phyloP scores from a whole-genome alignment of 92 coral and sea anemone species.

The Umimayanthus chanpuru region DNA sequence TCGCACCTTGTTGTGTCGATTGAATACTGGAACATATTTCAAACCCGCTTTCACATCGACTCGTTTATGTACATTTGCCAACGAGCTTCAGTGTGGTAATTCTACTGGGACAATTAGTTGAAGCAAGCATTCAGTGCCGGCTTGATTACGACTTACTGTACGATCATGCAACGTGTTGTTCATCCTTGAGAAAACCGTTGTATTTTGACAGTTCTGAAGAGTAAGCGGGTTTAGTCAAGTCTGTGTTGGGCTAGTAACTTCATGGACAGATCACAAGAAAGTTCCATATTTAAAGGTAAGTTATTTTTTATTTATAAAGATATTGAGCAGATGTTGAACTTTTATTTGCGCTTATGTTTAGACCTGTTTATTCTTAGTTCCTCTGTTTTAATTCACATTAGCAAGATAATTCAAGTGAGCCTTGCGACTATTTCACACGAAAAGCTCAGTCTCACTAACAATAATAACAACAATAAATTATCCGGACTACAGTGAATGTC shows the following conservation, averaged over 20 bases:
- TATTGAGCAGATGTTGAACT: background rate
- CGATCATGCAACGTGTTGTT: background rate
- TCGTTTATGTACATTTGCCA: background rate
- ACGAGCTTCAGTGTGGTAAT: background rate
- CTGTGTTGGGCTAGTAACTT: background rate
- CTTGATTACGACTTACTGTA: background rate
- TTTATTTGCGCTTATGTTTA: background rate
- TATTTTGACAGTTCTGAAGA: background rate
- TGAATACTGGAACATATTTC: background rate
- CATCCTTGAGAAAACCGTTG: background rate
- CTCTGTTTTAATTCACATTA: background rate
- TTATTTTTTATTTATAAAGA: background rate
- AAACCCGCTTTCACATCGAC: background rate
- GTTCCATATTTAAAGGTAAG: slow-evolving; percentile 9
- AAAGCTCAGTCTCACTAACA: background rate
- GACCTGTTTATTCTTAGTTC: background rate
- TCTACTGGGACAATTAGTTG: background rate
- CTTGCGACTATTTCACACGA: background rate
- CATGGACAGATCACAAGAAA: background rate
- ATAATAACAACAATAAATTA: no score
- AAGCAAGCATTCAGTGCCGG: background rate
- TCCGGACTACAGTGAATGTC: background rate
- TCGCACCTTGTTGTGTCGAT: background rate
- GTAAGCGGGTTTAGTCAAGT: background rate
- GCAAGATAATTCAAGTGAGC: background rate